Percentiles rank a stretch among this genome's conserved stretches.
These are phyloP conservation scores for Prolemur simus DNA, from an alignment of 2,113 vertebrate species.

Conservation along the genomic window DNA sequence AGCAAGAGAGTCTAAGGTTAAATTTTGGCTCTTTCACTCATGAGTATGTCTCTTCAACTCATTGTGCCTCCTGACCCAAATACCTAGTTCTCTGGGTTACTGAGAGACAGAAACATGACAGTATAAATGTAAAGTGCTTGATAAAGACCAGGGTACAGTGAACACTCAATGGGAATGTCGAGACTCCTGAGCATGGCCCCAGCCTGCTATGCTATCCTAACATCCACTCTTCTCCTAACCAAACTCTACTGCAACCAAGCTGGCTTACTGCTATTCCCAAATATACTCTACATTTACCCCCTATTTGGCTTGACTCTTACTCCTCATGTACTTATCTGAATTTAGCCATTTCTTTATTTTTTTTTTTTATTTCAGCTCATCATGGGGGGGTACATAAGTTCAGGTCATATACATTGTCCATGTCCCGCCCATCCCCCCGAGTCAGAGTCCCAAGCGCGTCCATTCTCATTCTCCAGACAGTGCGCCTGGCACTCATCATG, in stretches of 20 bases:
- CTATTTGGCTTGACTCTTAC: neutral
- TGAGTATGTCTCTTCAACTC: neutral
- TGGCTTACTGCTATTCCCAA: neutral
- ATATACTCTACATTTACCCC: accelerated
- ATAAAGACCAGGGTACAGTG: neutral
- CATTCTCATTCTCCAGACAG: no score
- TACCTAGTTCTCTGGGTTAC: neutral
- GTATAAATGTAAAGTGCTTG: neutral
- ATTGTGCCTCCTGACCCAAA: neutral
- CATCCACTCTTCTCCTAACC: neutral
- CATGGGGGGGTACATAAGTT: no score
- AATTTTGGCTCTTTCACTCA: neutral
- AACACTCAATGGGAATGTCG: neutral
- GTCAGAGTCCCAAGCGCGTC: no score
- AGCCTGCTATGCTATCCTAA: accelerated
- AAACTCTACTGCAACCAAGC: neutral
- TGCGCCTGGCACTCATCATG: no score
- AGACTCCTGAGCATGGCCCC: neutral
- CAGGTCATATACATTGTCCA: no score
- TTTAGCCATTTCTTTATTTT: neutral
- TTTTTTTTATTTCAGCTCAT: no score
- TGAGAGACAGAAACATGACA: neutral
- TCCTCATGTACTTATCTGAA: neutral
- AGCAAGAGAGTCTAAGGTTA: neutral
- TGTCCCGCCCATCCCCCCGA: no score